These are phyloP conservation scores for Delia radicum DNA, from an alignment of 1,140 invertebrate genomes.

Conservation along the genomic window DNA sequence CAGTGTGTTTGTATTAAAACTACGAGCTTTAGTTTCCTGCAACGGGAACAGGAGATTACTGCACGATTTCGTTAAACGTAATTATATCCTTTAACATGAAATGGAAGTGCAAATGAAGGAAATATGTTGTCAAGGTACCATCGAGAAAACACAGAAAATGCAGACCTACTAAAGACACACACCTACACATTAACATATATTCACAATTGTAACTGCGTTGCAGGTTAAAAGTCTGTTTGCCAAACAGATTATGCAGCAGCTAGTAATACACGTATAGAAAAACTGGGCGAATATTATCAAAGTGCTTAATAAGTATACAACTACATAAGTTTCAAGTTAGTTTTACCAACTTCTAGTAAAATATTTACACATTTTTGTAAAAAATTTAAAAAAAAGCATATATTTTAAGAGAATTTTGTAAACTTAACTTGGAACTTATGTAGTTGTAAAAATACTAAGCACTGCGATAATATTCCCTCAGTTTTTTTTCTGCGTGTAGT, in stretches of 20 bases:
- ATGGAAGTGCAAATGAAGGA: slow-evolving; percentile 22
- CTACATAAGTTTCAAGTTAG: no score
- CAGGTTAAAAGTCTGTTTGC: neutral
- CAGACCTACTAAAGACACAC: neutral
- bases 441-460: no score
- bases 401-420: no score
- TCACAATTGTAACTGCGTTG: neutral
- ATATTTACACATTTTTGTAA: no score
- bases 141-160: neutral
- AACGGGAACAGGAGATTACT: slow-evolving; percentile 22
- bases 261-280: no score
- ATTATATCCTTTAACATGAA: slow-evolving; percentile 15
- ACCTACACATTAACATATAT: neutral
- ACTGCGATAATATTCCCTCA: no score
- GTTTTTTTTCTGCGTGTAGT: no score
- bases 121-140: slow-evolving; percentile 20
- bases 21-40: slow-evolving; percentile 14
- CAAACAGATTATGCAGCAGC: neutral
- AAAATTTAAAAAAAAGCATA: no score
- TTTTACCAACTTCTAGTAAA: no score
- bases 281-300: no score
- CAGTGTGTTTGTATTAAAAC: neutral
- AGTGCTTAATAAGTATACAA: no score
- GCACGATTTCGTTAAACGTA: slow-evolving; percentile 20
- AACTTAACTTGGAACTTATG: no score